Evolutionary conservation across 2,888 invertebrate species (phyloP).

Genomic region (Pelosia muscerda): DNA sequence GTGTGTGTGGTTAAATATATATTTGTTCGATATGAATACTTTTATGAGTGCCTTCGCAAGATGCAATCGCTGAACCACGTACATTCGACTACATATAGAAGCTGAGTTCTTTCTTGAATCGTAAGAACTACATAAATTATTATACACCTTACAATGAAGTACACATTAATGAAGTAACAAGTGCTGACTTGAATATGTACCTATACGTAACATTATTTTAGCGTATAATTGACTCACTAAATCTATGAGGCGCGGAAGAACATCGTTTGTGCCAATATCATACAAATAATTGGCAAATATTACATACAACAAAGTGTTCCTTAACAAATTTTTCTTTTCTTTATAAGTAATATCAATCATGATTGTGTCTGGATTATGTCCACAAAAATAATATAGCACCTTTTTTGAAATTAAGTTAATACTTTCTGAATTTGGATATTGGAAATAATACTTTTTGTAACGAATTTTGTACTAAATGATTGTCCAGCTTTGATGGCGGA

Average conservation of each 20-base stretch:
- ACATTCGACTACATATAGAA: not conserved
- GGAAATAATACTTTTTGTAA: constrained; percentile 84
- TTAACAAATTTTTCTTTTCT: constrained; percentile 47
- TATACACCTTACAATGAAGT: constrained; percentile 45
- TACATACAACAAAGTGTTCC: constrained; percentile 44
- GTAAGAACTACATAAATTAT: constrained; percentile 35
- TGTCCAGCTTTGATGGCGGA: constrained; percentile 72
- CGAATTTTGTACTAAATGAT: constrained; percentile 83
- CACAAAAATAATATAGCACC: constrained; percentile 70
- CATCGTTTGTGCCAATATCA: constrained; percentile 72
- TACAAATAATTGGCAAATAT: constrained; percentile 47
- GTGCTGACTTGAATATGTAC: constrained; percentile 55
- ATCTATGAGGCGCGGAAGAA: constrained; percentile 78
- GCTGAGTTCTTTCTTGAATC: constrained; percentile 18
- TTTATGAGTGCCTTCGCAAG: not conserved
- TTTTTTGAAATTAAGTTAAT: constrained; percentile 78
- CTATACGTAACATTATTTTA: constrained; percentile 52
- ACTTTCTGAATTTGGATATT: constrained; percentile 83
- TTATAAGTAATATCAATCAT: constrained; percentile 52
- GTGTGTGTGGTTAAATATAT: not conserved
- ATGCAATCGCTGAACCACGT: not conserved
- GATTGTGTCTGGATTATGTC: constrained; percentile 66
- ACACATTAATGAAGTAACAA: constrained; percentile 54
- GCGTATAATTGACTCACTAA: constrained; percentile 69
- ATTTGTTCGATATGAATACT: not conserved